Percentiles rank a stretch among this genome's conserved stretches.
phyloP scores from a whole-genome alignment of 2,888 invertebrate species.

The Bhutanitis thaidina region DNA sequence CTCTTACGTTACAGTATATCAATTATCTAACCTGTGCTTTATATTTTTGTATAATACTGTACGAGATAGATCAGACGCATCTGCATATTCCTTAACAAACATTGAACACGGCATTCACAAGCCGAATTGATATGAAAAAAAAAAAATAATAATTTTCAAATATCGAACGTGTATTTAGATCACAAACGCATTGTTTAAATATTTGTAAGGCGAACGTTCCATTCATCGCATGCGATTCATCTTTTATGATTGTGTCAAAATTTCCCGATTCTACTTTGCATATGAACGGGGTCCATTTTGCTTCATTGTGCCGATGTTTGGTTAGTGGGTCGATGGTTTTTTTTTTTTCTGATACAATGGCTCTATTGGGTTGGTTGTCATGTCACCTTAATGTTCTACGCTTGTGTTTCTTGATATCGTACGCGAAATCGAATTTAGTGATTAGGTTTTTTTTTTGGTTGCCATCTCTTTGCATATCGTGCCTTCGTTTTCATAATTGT shows the following conservation, averaged over 20 bases:
- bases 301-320: conserved; percentile 41
- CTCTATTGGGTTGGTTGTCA: conserved; percentile 34
- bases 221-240: conserved; percentile 62
- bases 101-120: not conserved
- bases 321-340: conserved; percentile 29
- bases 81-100: not conserved
- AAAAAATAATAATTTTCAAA: conserved; percentile 34
- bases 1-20: too few species aligned
- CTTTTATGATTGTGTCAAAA: conserved; percentile 72
- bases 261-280: conserved; percentile 59
- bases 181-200: conserved; percentile 49
- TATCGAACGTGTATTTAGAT: conserved; percentile 46
- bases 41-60: too few species aligned
- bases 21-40: too few species aligned
- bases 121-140: conserved; percentile 13
- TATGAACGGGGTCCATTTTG: conserved; percentile 54
- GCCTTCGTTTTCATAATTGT: too few species aligned
- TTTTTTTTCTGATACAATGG: conserved; percentile 33
- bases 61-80: too few species aligned
- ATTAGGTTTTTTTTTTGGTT: too few species aligned
- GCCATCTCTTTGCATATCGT: too few species aligned
- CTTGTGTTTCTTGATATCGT: not conserved
- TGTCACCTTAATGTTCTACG: conserved; percentile 29
- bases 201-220: conserved; percentile 40
- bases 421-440: too few species aligned